phyloP scores from a whole-genome alignment of 1,140 invertebrate species.

The Drosophila miranda region DNA sequence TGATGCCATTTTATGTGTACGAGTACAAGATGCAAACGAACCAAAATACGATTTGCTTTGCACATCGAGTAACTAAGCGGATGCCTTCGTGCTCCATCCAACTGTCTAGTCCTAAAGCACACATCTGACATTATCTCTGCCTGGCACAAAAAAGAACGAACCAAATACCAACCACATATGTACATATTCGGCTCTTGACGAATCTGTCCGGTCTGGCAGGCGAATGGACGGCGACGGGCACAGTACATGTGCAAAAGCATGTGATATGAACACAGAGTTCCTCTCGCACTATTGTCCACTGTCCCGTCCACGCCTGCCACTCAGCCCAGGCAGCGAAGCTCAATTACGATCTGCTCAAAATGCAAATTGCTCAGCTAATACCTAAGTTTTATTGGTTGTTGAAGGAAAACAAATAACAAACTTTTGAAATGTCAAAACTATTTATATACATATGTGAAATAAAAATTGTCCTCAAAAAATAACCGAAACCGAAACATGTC shows the following conservation, averaged over 20 bases:
- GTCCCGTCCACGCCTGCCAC: background rate
- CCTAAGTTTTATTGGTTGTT: slow-evolving; percentile 70
- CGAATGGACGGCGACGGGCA: background rate
- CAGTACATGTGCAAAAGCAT: no score
- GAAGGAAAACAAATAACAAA: slow-evolving; percentile 40
- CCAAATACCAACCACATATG: background rate
- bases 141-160: slow-evolving; percentile 24
- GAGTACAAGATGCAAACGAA: slow-evolving; percentile 47
- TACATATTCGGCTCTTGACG: slow-evolving; percentile 20
- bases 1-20: slow-evolving; percentile 67
- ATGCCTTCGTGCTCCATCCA: background rate
- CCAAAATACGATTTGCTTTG: no score
- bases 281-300: background rate
- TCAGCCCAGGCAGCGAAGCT: no score
- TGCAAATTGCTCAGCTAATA: slow-evolving; percentile 43
- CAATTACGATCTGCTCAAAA: slow-evolving; percentile 37
- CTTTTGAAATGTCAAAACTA: slow-evolving; percentile 62
- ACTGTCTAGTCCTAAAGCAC: slow-evolving; percentile 57
- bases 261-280: slow-evolving; percentile 6
- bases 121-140: slow-evolving; percentile 35
- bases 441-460: slow-evolving; percentile 79
- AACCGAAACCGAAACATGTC: background rate
- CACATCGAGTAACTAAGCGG: no score
- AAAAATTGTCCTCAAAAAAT: slow-evolving; percentile 55
- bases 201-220: slow-evolving; percentile 13